Evolutionary conservation across 2,113 vertebrate genomes (phyloP), one percentile per base, ranked within the genome.

Genomic region (Tachycineta bicolor): DNA sequence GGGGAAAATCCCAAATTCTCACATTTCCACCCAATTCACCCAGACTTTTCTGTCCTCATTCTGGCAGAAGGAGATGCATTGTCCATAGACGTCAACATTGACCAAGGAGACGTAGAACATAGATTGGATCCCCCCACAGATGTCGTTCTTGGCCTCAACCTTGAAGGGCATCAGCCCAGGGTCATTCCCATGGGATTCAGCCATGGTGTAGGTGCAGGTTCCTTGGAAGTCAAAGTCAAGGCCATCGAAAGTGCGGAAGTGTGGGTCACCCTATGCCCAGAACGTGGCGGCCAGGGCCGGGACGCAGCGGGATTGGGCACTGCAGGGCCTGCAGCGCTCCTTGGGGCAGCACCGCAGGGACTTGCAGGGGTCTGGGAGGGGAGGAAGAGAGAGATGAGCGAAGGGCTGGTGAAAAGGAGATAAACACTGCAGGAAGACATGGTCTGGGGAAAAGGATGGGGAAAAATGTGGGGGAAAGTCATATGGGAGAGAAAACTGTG

Each of bases 71-170:
- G 97, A 97, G 82, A 99, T 52, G 15, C 20, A 97, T 65, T 95
- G 93, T 3, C 95, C 97, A 0, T 98, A 98, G 33, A 98, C 89
- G 1, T 94, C 49, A 67, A 99, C 64, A 0, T 92, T 96, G 43
- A 98, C 97, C 6, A 97, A 87, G 31, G 96, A 97, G 63, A 98
- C 98, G 0, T 96, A 98, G 83, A 98, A 99, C 39, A 99, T 97
- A 0, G 97, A 73, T 5, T 83, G 88, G 1, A 95, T 97, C 80
- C 89, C 98, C 0, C 98, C 98, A 2, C 98, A 91, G 78, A 99
- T 97, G 56, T 98, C 97, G 0, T 99, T 99, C 94, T 98, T 98
- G 91, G 97, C 98, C 28, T 97, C 96, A 62, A 99, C 65, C 3
- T 95, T 97, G 92, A 99, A 99, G 31, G 98, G 98, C 6, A 94